A percentile compares a stretch with the other conserved stretches of the same genome.
phyloP scores from a whole-genome alignment of 2,888 invertebrate genomes.

The Creontiades dilutus region DNA sequence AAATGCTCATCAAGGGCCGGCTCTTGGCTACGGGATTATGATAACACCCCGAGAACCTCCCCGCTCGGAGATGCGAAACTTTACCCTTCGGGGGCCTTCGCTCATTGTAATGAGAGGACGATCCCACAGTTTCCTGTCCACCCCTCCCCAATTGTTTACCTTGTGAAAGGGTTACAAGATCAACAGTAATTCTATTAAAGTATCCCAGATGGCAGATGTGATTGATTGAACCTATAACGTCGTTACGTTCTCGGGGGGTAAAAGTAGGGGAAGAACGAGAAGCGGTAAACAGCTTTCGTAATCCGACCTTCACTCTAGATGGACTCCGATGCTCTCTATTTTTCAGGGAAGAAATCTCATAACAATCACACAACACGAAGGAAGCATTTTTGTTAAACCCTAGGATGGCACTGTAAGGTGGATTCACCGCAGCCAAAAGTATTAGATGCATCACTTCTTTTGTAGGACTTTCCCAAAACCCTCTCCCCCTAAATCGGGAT shows the following conservation, averaged over 20 bases:
- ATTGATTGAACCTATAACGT: constrained; percentile 70
- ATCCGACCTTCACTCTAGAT: constrained; percentile 1
- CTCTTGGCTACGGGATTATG: background rate
- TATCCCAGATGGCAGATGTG: constrained; percentile 70
- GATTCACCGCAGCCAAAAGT: too few relatives aligned
- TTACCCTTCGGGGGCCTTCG: background rate
- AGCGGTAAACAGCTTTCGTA: constrained; percentile 59
- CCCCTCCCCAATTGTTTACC: constrained; percentile 62
- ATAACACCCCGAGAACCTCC: background rate
- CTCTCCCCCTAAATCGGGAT: too few relatives aligned
- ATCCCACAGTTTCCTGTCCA: constrained; percentile 11
- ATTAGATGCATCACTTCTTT: too few relatives aligned
- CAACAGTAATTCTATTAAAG: constrained; percentile 70
- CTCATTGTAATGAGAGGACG: constrained; percentile 65
- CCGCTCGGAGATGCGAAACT: background rate
- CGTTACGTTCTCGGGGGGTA: constrained; percentile 5
- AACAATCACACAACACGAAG: too few relatives aligned
- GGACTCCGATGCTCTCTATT: background rate
- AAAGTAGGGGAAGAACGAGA: background rate
- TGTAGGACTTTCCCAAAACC: too few relatives aligned
- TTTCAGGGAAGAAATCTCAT: background rate
- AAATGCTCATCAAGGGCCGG: too few relatives aligned
- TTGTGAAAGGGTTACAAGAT: constrained; percentile 64
- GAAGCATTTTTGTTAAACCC: too few relatives aligned
- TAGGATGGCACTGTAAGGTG: too few relatives aligned